A percentile compares a stretch with the other conserved stretches of the same genome.
Evolutionary conservation across 1,140 invertebrate genomes (phyloP).

Genomic region (Drosophila sturtevanti): DNA sequence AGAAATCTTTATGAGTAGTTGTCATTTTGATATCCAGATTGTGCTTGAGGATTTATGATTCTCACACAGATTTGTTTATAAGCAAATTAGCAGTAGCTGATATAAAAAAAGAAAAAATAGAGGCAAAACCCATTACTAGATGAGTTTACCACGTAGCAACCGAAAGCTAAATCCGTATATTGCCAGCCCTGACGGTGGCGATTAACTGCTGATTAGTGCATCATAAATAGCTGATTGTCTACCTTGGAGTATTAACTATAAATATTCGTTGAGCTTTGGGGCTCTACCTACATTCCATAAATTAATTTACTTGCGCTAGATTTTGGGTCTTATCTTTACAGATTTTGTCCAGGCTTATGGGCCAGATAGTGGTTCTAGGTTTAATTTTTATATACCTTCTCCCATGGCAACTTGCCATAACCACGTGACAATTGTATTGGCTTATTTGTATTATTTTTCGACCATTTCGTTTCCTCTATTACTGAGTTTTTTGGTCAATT

Average conservation of each 20-base stretch:
- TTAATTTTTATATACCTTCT: conserved; percentile 20
- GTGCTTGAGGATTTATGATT: background rate
- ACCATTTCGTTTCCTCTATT: conserved; percentile 52
- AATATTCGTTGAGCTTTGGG: background rate
- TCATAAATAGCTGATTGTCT: conserved; percentile 46
- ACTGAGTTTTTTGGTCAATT: conserved; percentile 44
- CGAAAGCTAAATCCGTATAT: conserved; percentile 3
- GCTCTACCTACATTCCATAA: conserved; percentile 32
- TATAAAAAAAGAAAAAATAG: background rate
- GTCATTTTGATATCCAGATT: background rate
- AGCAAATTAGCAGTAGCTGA: background rate
- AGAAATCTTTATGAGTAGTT: conserved; percentile 2
- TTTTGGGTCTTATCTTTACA: conserved; percentile 29
- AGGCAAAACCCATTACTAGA: background rate
- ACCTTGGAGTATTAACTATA: background rate
- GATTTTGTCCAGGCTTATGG: conserved; percentile 44
- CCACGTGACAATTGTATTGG: conserved; percentile 32
- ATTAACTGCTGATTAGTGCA: conserved; percentile 46
- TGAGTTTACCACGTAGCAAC: conserved; percentile 45
- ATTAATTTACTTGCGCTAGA: conserved; percentile 39
- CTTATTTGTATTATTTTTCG: conserved; percentile 21
- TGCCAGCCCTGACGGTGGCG: conserved; percentile 12
- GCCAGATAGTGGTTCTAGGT: conserved; percentile 25
- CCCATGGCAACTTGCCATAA: conserved; percentile 11
- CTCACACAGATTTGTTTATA: conserved; percentile 7